phyloP scores from a whole-genome alignment of 2,113 vertebrate genomes.

The Okapia johnstoni region DNA sequence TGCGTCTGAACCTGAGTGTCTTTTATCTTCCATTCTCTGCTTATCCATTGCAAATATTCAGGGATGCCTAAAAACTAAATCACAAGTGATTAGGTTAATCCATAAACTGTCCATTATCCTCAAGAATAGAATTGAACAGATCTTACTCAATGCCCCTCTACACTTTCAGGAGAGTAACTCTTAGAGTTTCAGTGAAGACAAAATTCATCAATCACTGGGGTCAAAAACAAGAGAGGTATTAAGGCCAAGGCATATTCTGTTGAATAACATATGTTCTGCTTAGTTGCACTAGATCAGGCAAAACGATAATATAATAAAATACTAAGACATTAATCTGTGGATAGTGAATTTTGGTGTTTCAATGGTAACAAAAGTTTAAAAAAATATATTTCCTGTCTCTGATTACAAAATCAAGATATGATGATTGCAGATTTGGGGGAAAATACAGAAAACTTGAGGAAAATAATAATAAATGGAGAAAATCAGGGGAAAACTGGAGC shows the following conservation, averaged over 20 bases:
- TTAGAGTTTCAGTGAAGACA: not conserved
- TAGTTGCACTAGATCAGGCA: not conserved
- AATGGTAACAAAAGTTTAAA: not conserved
- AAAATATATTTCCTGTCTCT: not conserved
- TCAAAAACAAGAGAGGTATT: not conserved
- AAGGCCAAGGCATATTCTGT: not conserved
- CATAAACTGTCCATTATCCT: not conserved
- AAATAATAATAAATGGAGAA: not conserved
- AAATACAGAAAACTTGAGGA: not conserved
- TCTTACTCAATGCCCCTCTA: not conserved
- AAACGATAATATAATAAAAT: conserved; percentile 20
- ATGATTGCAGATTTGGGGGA: not conserved
- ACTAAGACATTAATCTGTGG: not conserved
- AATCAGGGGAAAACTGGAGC: not conserved
- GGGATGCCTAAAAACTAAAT: not conserved
- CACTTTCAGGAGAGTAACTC: not conserved
- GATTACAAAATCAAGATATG: not conserved
- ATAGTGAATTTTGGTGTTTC: not conserved
- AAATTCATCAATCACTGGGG: not conserved
- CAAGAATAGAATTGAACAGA: not conserved
- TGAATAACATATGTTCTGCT: not conserved
- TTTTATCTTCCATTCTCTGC: not conserved
- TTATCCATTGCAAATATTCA: not conserved
- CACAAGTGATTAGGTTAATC: not conserved
- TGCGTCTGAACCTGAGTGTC: not conserved